Percentiles rank a stretch among this genome's conserved stretches.
phyloP scores from a whole-genome alignment of 2,797 vertebrate species.

The Pantherophis alleghaniensis region DNA sequence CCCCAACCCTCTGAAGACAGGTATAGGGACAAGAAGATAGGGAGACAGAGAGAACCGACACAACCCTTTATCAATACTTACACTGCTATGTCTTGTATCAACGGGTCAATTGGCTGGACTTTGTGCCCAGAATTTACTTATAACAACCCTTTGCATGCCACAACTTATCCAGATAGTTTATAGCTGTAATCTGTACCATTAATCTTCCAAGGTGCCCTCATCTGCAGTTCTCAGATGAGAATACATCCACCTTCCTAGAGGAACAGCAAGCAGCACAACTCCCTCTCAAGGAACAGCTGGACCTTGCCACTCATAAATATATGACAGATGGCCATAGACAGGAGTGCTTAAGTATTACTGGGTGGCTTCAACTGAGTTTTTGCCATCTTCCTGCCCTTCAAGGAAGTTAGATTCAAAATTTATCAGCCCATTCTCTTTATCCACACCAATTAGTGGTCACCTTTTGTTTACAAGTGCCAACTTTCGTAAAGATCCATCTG shows the following conservation, averaged over 20 bases:
- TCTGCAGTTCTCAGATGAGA: background rate
- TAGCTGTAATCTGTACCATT: background rate
- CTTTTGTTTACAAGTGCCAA: background rate
- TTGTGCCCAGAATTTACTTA: background rate
- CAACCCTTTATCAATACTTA: background rate
- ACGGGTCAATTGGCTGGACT: background rate
- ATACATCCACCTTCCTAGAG: background rate
- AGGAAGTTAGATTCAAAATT: background rate
- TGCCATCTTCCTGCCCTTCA: background rate
- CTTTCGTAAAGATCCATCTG: background rate
- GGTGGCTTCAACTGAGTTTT: background rate
- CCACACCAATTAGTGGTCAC: background rate
- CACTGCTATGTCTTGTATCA: background rate
- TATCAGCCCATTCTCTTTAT: background rate
- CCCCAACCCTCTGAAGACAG: background rate
- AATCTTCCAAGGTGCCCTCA: background rate
- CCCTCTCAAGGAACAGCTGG: background rate
- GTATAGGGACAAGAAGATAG: background rate
- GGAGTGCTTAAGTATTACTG: background rate
- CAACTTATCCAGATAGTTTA: background rate
- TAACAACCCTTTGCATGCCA: background rate
- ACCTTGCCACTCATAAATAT: background rate
- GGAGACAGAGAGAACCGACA: background rate
- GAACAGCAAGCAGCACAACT: background rate
- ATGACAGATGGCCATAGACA: background rate